Percentiles rank a stretch among this genome's conserved stretches.
Conservation (phyloP, 2,888 invertebrate genomes). For the Plutella xylostella region DNA sequence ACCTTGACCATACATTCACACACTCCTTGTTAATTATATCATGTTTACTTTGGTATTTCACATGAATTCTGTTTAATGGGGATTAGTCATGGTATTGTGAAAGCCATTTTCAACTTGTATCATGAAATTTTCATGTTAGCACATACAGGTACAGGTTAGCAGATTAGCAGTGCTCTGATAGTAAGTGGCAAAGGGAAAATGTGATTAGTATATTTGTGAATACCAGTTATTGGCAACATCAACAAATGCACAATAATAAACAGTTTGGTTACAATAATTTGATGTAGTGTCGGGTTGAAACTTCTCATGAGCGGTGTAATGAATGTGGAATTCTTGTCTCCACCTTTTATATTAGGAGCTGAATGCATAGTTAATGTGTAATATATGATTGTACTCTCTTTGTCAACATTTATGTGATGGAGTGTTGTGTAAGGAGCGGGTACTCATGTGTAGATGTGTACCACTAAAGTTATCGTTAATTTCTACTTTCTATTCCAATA, state of each 20-base stretch:
- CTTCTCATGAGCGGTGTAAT: constrained; percentile 32
- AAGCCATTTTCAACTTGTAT: neutral
- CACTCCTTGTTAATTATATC: neutral
- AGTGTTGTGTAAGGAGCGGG: constrained; percentile 31
- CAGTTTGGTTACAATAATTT: neutral
- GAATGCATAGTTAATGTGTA: constrained; percentile 42
- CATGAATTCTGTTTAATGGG: neutral
- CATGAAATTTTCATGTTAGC: neutral
- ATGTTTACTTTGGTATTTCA: neutral
- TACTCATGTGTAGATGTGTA: constrained; percentile 30
- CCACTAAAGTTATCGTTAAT: constrained; percentile 33
- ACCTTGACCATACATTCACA: neutral
- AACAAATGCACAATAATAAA: neutral
- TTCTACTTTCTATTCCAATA: constrained; percentile 25
- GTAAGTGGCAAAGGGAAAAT: too few relatives aligned
- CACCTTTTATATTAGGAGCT: constrained; percentile 52
- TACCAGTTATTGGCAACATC: neutral
- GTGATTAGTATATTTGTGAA: too few relatives aligned
- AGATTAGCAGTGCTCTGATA: too few relatives aligned
- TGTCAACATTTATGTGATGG: constrained; percentile 44
- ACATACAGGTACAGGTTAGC: too few relatives aligned
- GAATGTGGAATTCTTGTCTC: constrained; percentile 53
- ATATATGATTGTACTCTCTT: constrained; percentile 47
- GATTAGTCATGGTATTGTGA: neutral
- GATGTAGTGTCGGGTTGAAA: constrained; percentile 35